These are phyloP conservation scores for Procavia capensis DNA, from an alignment of 2,113 vertebrate genomes.

Conservation along the genomic window DNA sequence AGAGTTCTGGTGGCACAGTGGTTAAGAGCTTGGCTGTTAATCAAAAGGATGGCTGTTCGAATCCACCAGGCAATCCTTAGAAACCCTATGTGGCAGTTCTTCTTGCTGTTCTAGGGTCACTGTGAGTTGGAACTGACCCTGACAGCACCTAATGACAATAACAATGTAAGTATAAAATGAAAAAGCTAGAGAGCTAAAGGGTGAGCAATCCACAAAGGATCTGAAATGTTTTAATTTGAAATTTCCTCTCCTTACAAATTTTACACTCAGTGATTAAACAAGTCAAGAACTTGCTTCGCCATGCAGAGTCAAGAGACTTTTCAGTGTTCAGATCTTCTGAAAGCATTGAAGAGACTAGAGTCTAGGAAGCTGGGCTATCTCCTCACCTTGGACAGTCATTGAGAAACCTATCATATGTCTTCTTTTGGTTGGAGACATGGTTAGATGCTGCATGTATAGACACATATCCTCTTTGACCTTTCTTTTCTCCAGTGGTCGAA, in stretches of 20 bases:
- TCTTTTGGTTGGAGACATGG: neutral
- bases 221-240: constrained; percentile 3
- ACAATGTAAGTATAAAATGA: neutral
- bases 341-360: neutral
- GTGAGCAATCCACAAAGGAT: neutral
- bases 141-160: too few relatives aligned
- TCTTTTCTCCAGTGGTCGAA: neutral
- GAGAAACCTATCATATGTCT: neutral
- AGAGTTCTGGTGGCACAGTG: too few relatives aligned
- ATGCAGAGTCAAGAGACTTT: neutral
- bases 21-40: too few relatives aligned
- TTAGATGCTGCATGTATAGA: neutral
- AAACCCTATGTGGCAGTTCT: too few relatives aligned
- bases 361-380: neutral
- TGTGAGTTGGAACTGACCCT: too few relatives aligned
- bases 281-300: neutral
- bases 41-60: too few relatives aligned
- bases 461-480: neutral
- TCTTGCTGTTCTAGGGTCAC: too few relatives aligned
- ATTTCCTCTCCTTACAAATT: neutral
- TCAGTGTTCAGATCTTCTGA: neutral
- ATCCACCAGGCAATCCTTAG: too few relatives aligned
- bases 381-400: neutral
- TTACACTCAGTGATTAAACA: neutral
- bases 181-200: neutral